Evolutionary conservation across 2,113 vertebrate genomes (phyloP).

Genomic region (crab-eating macaque (Macaca fascicularis)): DNA sequence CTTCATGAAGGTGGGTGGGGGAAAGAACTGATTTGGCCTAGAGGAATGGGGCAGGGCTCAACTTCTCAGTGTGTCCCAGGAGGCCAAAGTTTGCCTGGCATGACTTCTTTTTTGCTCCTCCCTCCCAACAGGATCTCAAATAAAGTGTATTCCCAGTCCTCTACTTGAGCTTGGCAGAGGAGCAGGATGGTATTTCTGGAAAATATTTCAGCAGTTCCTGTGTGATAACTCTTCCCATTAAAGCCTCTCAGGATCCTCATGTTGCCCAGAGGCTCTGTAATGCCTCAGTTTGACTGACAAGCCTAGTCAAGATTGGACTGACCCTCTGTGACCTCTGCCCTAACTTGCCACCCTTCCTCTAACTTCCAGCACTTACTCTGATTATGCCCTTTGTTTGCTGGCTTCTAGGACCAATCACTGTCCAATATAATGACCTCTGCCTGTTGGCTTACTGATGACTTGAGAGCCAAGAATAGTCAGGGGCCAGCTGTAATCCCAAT

Average conservation of each 20-base stretch:
- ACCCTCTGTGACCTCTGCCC: neutral
- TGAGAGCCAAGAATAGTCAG: neutral
- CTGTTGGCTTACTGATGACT: neutral
- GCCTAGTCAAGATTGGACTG: constrained; percentile 54
- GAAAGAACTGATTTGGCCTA: neutral
- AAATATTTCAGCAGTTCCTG: constrained; percentile 91
- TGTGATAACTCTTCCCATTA: constrained; percentile 81
- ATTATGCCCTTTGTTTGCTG: neutral
- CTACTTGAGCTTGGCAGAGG: constrained; percentile 89
- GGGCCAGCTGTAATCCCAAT: too few relatives aligned
- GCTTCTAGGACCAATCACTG: neutral
- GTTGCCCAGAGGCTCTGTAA: constrained; percentile 89
- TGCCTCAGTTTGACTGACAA: constrained; percentile 83
- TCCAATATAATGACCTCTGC: neutral
- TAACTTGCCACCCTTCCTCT: neutral
- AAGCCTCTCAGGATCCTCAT: constrained; percentile 80
- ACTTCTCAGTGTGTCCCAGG: neutral
- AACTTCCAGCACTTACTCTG: neutral
- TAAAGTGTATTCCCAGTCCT: constrained; percentile 89
- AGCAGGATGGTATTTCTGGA: constrained; percentile 86
- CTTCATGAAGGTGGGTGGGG: constrained; percentile 88
- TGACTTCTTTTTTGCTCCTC: neutral
- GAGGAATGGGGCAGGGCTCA: accelerated
- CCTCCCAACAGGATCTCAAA: constrained; percentile 80
- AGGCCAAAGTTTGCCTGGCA: neutral